These are phyloP conservation scores for Athetis lepigone DNA, from an alignment of 2,888 invertebrate genomes.

Conservation along the genomic window DNA sequence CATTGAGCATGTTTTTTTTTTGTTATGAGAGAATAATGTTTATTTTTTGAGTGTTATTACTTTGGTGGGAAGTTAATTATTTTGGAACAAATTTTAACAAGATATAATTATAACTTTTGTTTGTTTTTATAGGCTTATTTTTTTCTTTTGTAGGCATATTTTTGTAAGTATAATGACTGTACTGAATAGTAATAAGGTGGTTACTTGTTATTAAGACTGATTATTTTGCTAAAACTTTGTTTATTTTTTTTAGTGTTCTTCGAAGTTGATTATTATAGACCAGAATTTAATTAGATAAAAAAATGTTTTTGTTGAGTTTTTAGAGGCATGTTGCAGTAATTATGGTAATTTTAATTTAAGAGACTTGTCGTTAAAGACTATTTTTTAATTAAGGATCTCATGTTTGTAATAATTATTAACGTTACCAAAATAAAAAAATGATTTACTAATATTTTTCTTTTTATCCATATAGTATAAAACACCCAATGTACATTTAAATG, in stretches of 20 bases:
- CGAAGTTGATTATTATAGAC: background rate
- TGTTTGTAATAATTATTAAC: background rate
- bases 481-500: conserved; percentile 2
- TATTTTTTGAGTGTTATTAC: background rate
- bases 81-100: background rate
- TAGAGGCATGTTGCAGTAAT: background rate
- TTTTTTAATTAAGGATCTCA: conserved; percentile 1
- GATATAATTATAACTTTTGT: background rate
- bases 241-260: background rate
- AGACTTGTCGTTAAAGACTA: background rate
- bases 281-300: conserved; percentile 1
- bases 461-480: background rate
- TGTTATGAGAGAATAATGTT: background rate
- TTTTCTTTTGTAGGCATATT: background rate
- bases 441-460: background rate
- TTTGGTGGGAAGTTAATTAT: background rate
- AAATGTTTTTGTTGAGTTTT: background rate
- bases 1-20: background rate
- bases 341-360: background rate
- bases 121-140: background rate
- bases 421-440: background rate
- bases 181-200: too few species aligned
- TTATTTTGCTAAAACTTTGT: background rate
- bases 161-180: background rate
- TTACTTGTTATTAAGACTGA: background rate